Evolutionary conservation across 2,888 invertebrate species (phyloP).

Genomic region (Acanthoscelides obtectus): DNA sequence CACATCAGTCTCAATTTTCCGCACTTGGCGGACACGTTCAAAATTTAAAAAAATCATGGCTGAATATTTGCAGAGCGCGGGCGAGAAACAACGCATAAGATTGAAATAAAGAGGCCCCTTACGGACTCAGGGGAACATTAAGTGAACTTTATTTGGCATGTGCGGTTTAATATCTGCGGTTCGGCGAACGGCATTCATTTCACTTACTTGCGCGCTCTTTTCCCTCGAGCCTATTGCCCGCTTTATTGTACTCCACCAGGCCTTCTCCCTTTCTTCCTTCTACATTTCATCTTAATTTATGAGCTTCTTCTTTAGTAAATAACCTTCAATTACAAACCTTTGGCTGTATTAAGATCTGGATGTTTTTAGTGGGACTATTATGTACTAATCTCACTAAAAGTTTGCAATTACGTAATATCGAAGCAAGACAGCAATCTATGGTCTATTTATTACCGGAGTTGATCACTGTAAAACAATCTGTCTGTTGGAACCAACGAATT

Average conservation of each 20-base stretch:
- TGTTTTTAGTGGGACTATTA: too few species aligned
- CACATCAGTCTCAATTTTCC: too few species aligned
- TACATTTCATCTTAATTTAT: constrained; percentile 35
- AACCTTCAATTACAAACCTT: background rate
- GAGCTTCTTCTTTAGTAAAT: constrained; percentile 20
- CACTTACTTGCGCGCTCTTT: constrained; percentile 36
- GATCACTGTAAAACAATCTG: too few species aligned
- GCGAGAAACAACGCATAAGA: constrained; percentile 6
- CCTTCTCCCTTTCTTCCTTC: constrained; percentile 25
- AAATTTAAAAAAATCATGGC: too few species aligned
- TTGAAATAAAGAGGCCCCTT: constrained; percentile 23
- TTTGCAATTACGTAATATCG: too few species aligned
- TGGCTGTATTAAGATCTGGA: background rate
- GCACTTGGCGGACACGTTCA: too few species aligned
- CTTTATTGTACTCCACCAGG: constrained; percentile 31
- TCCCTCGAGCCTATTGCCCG: constrained; percentile 39
- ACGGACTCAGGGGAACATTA: constrained; percentile 34
- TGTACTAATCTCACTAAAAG: too few species aligned
- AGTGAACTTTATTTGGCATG: constrained; percentile 46
- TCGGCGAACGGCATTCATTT: constrained; percentile 46
- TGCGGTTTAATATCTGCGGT: constrained; percentile 47
- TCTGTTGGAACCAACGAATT: too few species aligned
- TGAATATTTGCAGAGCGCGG: too few species aligned
- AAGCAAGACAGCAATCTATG: too few species aligned
- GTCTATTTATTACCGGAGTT: too few species aligned